Percentiles rank a stretch among this genome's conserved stretches.
phyloP scores from a whole-genome alignment of 2,797 vertebrate genomes.

The Loriculus beryllinus region DNA sequence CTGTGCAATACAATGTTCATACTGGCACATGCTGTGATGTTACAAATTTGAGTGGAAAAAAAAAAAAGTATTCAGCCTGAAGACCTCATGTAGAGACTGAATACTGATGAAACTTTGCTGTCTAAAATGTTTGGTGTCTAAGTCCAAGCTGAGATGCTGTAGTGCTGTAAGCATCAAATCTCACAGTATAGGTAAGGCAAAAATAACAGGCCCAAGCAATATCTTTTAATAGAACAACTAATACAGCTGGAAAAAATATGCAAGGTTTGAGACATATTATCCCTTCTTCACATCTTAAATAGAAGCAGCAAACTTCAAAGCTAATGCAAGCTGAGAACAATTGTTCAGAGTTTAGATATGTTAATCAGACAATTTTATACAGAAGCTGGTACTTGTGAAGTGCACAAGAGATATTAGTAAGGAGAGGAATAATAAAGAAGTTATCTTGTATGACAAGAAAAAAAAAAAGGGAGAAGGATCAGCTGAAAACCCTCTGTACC shows the following conservation, averaged over 20 bases:
- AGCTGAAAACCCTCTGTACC: neutral
- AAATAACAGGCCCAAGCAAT: neutral
- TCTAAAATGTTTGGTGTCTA: neutral
- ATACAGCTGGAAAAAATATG: constrained; percentile 8
- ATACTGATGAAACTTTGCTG: neutral
- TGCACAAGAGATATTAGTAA: constrained; percentile 20
- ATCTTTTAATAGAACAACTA: constrained; percentile 21
- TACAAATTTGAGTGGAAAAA: neutral
- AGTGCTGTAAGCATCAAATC: neutral
- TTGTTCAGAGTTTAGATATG: constrained; percentile 46
- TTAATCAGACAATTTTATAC: constrained; percentile 31
- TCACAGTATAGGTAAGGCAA: neutral
- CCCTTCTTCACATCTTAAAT: constrained; percentile 37
- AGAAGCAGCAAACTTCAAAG: constrained; percentile 56
- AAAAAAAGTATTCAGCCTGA: neutral
- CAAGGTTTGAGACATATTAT: constrained; percentile 26
- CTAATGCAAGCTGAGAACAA: constrained; percentile 44
- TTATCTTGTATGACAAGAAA: neutral
- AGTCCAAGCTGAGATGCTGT: neutral
- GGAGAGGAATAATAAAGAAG: neutral
- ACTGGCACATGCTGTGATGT: neutral
- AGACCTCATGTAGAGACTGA: neutral
- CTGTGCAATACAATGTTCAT: neutral
- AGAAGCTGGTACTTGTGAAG: neutral
- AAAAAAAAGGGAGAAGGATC: neutral